Base-by-base conservation (phyloP, 1,140 invertebrate genomes). In the Cotesia glomerata region DNA sequence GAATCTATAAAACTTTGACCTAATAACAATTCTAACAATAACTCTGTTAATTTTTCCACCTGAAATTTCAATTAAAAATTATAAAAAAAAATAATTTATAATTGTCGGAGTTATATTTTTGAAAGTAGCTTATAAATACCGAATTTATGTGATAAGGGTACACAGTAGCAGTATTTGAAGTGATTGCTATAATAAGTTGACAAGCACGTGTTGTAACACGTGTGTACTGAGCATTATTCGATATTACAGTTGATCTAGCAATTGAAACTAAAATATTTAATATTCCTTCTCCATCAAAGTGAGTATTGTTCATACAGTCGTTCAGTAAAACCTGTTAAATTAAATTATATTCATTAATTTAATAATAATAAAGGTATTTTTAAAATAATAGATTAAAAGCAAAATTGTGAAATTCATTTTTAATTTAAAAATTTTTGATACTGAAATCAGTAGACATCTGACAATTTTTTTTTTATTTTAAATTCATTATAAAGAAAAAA, bases 151-250 rank as follows among this genome's bases (percentile, higher is more conserved):
- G 82, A 70, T 87, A 85, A 14, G 86, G 85, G 72, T 87, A 87
- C 32, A 86, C 79, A 59, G 86, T 84, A 77, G 76, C 79, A 26
- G 77, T 82, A 14, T 87, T 87, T 26, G 81, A 85, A 39, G 86
- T 80, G 63, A 87, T 84, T 5, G 85, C 84, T 66, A 86, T 84
- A 63, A 87, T 85, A 0, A 87, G 72, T 79, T 87, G 84, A 73
- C 86, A 87, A n/a, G 85, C 86, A 59, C 85, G 76, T 36, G 81
- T 87, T 4, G 84, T 80, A 64, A 87, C 82, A 66, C 85, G 74
- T 4, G 86, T 87, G 59, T 87, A 86, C 63, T 87, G 86, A 51
- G 85, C 84, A 73, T 86, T 87, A 73, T 86, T 86, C 11, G 82
- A 85, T 77, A 87, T 86, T 3, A 87, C 81, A 74, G 84, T 83